Evolutionary conservation across 2,888 invertebrate species (phyloP), one percentile per base, ranked within the genome.

Genomic region (Liopterus haemorrhoidalis): DNA sequence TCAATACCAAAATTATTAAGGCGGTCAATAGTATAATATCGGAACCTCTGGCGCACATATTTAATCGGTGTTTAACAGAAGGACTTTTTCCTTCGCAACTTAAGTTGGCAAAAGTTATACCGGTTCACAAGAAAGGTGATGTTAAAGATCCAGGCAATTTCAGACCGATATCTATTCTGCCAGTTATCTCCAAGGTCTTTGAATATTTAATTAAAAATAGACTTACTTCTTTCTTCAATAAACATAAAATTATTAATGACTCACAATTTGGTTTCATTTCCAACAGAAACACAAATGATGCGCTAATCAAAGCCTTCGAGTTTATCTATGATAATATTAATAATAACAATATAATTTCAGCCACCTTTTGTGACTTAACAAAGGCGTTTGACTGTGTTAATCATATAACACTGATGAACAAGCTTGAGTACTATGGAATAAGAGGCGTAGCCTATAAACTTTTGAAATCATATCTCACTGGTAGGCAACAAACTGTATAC

Each of bases 181-280:
- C 39, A 39, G 25, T 18, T 12, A 28, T 47, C 18, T 35, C 41
- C 19, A 47, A 47, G 28, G 28, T 43, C 24, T 36, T 42, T 47
- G 36, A 47, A 41, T 42, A 9, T 19, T 5, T 20, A 2, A 12
- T 20, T 12, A 19, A 35, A 35, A 19, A 20, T 20, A 35, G 20
- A 20, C 22, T 35, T 12, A 3, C 22, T 4, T 12, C n/a, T 19
- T 35, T 21, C 14, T 35, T 35, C 22, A n/a, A n/a, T n/a, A n/a
- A n/a, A n/a, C n/a, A n/a, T n/a, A n/a, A n/a, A n/a, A 16, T 49
- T 44, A 30, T 49, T n/a, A 38, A 39, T 25, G 19, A 11, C 4
- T 36, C 32, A 24, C 47, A 49, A 27, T 39, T 37, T 40, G 47
- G 48, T 1, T 49, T 44, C 49, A 32, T 27, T 49, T 12, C 25